Evolutionary conservation across 2,797 vertebrate genomes (phyloP), one percentile per base, ranked within the genome.

Genomic region (Pangasius macronema): DNA sequence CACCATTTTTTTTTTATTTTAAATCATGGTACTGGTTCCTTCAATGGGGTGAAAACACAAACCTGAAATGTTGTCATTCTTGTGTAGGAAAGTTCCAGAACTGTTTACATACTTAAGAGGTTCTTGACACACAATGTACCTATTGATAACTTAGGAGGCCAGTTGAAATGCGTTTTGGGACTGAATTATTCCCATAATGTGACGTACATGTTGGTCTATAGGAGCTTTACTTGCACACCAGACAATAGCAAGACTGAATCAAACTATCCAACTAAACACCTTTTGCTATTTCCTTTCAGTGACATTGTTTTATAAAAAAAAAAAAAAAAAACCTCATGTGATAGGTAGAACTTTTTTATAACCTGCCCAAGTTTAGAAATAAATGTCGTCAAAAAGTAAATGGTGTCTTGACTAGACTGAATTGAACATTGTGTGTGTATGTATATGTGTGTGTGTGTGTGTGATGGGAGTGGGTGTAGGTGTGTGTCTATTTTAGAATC

Each of bases 351-450:
- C 11, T 51, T 33, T 77, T 79, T 67, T 59, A 82, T 72, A 72
- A 8, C 42, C 76, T 57, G 33, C 63, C 30, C 27, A 4, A 24
- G 7, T 82, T 82, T 82, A 55, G 46, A 75, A 83, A 87, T 87
- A 87, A 83, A 83, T 63, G 75, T 51, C 46, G 63, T 83, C 5
- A 55, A 55, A 76, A 83, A 67, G 7, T 22, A 46, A 14, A 24
- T 63, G 67, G 18, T 27, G 65, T 63, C 14, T 27, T 82, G 65
- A 5, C 9, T 49, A 1, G 67, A 80, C 59, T 81, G 82, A 27
- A 83, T 46, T 55, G 5, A 57, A 20, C 1, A 22, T 18, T 77
- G 30, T 76, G 70, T 46, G 39, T 9, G 6, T 68, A 16, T 7
- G 2, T 33, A 10, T 61, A 7, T 24, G 57, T 49, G 33, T 57